Evolutionary conservation across 2,113 vertebrate genomes (phyloP), one percentile per base, ranked within the genome.

Genomic region (Alligator sinensis): DNA sequence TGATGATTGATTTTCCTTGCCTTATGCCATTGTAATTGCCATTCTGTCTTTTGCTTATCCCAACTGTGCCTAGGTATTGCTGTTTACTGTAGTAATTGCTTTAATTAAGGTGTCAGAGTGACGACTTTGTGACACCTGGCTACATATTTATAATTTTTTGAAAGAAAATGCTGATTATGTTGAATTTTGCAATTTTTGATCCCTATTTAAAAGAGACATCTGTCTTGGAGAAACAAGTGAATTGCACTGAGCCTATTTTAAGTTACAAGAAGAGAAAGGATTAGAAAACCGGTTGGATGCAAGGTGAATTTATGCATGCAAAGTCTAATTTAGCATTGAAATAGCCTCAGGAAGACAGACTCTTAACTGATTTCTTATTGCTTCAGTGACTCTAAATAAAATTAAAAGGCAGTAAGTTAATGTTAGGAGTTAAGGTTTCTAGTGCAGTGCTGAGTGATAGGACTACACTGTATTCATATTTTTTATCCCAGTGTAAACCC

Each of bases 51-150:
- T 86, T 76, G 58, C 6, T 16, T 74, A 59, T 79, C 7, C 62
- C 47, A 3, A 0, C 30, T 66, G 55, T 92, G 76, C 59, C 82
- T 54, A 59, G 85, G 74, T 82, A 91, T 75, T 80, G 83, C 80
- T 94, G 38, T 91, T 95, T 82, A 74, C 82, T 63, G 3, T 54
- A 83, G 13, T 25, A 77, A 84, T 84, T 82, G 84, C 87, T 94
- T 87, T 95, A 84, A 93, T 83, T 87, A 74, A 70, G 77, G 55
- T 86, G 75, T 28, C 79, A 86, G 93, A 94, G 76, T 0, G 3
- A 79, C 79, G 93, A 88, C 70, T 89, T 63, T 87, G 30, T 91
- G 84, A 70, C 77, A 81, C 84, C 80, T 89, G 7, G 24, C 86
- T 87, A 61, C 11, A 27, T 89, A 77, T 85, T 54, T 83, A 25